These are phyloP conservation scores for Caenorhabditis sulstoni DNA, from an alignment of 2,888 invertebrate genomes.

Conservation along the genomic window DNA sequence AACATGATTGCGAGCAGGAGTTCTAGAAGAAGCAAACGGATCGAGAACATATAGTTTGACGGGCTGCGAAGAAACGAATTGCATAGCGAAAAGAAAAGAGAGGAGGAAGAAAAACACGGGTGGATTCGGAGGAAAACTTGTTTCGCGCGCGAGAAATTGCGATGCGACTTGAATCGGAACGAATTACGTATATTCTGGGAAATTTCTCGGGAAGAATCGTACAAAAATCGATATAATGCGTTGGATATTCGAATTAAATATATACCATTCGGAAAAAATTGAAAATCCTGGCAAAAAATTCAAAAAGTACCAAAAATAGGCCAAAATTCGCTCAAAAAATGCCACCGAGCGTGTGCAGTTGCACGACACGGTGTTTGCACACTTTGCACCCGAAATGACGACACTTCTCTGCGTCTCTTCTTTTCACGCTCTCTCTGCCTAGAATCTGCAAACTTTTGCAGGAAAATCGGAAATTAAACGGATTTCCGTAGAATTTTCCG, in stretches of 20 bases:
- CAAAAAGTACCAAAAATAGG: constrained; percentile 37
- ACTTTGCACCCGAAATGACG: constrained; percentile 18
- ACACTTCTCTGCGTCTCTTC: constrained; percentile 31
- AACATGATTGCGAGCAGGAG: constrained; percentile 24
- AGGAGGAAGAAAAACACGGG: background rate
- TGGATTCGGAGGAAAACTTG: background rate
- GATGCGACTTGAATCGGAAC: constrained; percentile 20
- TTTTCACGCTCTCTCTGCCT: constrained; percentile 1
- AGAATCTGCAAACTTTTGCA: background rate
- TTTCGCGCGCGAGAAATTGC: constrained; percentile 11
- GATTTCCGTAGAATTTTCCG: background rate
- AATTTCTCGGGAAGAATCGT: constrained; percentile 11
- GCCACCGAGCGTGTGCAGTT: constrained; percentile 26
- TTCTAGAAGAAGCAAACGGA: constrained; percentile 24
- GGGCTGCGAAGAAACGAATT: background rate
- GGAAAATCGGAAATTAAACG: constrained; percentile 1
- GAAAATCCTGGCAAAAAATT: background rate
- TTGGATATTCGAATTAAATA: background rate
- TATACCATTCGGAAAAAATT: background rate
- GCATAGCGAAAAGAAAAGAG: background rate
- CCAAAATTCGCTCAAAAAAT: constrained; percentile 10
- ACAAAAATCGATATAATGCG: background rate
- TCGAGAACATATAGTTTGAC: background rate
- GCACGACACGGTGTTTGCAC: constrained; percentile 40
- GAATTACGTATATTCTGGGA: background rate